Conservation (phyloP, 2,797 vertebrate species). For the Luscinia luscinia region DNA sequence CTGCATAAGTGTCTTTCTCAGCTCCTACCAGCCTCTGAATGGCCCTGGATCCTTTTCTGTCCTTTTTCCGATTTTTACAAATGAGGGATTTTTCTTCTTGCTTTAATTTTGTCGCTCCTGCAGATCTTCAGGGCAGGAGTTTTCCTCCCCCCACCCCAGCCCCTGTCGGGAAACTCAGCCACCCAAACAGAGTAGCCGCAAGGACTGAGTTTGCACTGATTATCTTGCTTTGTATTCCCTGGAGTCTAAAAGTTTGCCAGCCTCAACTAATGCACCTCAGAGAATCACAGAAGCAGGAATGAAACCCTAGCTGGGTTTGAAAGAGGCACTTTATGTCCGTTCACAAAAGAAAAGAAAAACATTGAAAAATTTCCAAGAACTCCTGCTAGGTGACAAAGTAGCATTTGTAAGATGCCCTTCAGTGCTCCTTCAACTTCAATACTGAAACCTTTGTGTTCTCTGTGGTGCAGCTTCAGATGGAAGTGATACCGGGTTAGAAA, state of each 20-base stretch:
- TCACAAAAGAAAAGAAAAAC: constrained; percentile 66
- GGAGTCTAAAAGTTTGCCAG: constrained; percentile 44
- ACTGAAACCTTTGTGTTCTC: constrained; percentile 62
- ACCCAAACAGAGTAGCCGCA: not conserved
- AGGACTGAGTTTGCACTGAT: constrained; percentile 23
- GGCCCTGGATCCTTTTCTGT: not conserved
- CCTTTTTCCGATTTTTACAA: not conserved
- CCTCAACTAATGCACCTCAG: constrained; percentile 50
- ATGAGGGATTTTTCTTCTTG: not conserved
- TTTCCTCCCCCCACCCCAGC: not conserved
- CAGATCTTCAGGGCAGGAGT: not conserved
- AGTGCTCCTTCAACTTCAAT: constrained; percentile 54
- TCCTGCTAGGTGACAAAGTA: constrained; percentile 64
- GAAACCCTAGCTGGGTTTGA: constrained; percentile 62
- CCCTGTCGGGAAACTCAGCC: constrained; percentile 2
- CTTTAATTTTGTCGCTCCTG: not conserved
- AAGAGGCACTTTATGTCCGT: constrained; percentile 62
- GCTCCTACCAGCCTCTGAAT: not conserved
- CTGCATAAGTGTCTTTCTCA: not conserved
- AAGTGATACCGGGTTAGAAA: constrained; percentile 59
- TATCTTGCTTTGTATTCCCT: constrained; percentile 39
- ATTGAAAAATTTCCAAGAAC: constrained; percentile 55
- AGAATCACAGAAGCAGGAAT: constrained; percentile 47
- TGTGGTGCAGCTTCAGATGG: constrained; percentile 49
- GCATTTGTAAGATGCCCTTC: constrained; percentile 44